These are phyloP conservation scores for Amniataba percoides DNA, from an alignment of 2,797 vertebrate species.

Conservation along the genomic window DNA sequence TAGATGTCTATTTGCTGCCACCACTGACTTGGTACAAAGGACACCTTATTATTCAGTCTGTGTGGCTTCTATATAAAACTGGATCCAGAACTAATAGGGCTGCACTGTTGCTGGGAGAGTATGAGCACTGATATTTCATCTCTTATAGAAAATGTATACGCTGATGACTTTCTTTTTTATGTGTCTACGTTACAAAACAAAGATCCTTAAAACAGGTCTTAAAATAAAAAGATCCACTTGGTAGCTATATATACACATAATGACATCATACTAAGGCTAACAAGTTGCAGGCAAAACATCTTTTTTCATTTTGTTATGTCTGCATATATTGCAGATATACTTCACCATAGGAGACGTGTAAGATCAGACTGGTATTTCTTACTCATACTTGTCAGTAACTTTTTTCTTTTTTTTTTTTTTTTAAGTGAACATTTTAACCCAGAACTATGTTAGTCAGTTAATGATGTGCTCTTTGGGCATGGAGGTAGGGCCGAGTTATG, in stretches of 20 bases:
- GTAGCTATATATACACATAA: neutral
- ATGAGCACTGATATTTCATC: constrained; percentile 9
- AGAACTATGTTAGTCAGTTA: neutral
- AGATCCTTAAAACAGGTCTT: too few relatives aligned
- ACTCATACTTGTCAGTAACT: too few relatives aligned
- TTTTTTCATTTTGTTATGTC: too few relatives aligned
- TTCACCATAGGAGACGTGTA: too few relatives aligned
- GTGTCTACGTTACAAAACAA: neutral
- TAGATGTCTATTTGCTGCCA: constrained; percentile 52
- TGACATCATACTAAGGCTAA: neutral
- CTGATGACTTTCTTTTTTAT: neutral
- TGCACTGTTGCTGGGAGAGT: neutral
- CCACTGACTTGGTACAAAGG: constrained; percentile 46
- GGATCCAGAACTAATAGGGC: neutral
- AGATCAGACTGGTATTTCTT: too few relatives aligned
- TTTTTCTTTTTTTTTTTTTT: too few relatives aligned
- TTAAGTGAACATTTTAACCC: neutral
- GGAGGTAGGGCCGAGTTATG: neutral
- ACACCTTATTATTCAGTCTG: constrained; percentile 38
- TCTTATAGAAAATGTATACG: neutral
- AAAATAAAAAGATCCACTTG: too few relatives aligned
- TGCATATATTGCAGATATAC: too few relatives aligned
- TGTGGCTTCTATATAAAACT: constrained; percentile 39
- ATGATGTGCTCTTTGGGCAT: too few relatives aligned
- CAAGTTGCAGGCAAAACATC: neutral